A percentile compares a stretch with the other conserved stretches of the same genome.
These are phyloP conservation scores for Frankliniella fusca DNA, from an alignment of 2,888 invertebrate species.

Conservation along the genomic window DNA sequence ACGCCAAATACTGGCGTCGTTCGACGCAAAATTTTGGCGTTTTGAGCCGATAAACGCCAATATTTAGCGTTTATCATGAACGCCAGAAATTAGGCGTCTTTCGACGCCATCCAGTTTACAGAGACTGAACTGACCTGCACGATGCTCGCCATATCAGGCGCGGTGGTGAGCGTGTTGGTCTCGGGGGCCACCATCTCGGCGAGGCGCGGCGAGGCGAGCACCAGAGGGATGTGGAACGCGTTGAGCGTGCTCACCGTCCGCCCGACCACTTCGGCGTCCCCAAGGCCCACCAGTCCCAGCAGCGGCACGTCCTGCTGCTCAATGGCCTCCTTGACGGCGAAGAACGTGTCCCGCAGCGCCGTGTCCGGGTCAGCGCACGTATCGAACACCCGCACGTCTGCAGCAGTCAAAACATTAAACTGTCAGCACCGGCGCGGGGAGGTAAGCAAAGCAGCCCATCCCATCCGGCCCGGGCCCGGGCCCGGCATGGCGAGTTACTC, in stretches of 20 bases:
- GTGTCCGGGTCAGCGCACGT: constrained; percentile 42
- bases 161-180: constrained; percentile 42
- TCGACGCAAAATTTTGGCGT: no score
- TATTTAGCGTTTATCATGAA: no score
- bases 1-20: no score
- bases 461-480: neutral
- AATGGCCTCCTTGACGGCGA: constrained; percentile 34
- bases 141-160: constrained; percentile 42
- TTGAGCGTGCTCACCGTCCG: constrained; percentile 36
- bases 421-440: neutral
- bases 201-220: constrained; percentile 39
- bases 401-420: constrained; percentile 30
- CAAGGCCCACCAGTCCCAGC: constrained; percentile 36
- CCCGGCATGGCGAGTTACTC: constrained; percentile 34
- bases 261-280: constrained; percentile 37
- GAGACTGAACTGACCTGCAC: constrained; percentile 40
- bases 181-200: constrained; percentile 37
- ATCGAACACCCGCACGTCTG: constrained; percentile 42
- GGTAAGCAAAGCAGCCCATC: neutral
- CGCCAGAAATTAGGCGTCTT: no score
- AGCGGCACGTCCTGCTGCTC: constrained; percentile 13
- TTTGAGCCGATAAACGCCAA: no score
- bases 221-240: constrained; percentile 38
- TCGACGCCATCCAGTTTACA: no score
- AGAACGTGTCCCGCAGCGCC: constrained; percentile 40